phyloP scores from a whole-genome alignment of 35 echinoderm and acorn worm genomes.

The Strongylocentrotus purpuratus region DNA sequence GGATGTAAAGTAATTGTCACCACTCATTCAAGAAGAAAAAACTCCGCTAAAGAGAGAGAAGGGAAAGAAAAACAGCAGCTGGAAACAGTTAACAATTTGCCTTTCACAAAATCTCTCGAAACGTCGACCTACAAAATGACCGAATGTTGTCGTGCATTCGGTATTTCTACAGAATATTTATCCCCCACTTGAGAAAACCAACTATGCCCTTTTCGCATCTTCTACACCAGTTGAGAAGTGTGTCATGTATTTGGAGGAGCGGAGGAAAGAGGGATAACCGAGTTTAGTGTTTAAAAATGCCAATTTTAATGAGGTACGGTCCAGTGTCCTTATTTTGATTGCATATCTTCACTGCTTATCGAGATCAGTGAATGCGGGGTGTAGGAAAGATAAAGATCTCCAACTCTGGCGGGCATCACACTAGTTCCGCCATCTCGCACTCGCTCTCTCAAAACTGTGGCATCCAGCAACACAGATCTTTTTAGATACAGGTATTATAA shows the following conservation, averaged over 20 bases:
- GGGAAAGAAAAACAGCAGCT: too few species aligned
- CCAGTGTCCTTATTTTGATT: neutral
- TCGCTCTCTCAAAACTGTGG: neutral
- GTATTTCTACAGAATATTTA: too few species aligned
- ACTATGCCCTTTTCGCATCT: too few species aligned
- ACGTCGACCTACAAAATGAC: too few species aligned
- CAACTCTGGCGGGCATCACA: neutral
- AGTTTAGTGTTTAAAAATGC: constrained; percentile 12
- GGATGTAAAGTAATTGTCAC: too few species aligned
- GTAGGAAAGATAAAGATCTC: neutral
- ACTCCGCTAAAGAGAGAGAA: too few species aligned
- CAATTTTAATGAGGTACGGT: neutral
- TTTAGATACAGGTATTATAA: neutral
- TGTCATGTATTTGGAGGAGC: neutral
- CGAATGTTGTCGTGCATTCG: too few species aligned
- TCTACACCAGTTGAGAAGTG: too few species aligned
- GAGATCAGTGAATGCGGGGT: neutral
- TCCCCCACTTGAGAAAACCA: too few species aligned
- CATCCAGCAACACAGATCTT: neutral
- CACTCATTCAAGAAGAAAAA: too few species aligned
- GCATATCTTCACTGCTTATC: neutral
- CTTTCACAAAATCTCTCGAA: too few species aligned
- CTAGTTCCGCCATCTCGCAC: neutral
- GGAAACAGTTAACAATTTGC: too few species aligned
- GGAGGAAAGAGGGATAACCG: neutral